Percentiles rank a stretch among this genome's conserved stretches.
phyloP scores from a whole-genome alignment of 2,113 vertebrate genomes.

The Chaetops frenatus region DNA sequence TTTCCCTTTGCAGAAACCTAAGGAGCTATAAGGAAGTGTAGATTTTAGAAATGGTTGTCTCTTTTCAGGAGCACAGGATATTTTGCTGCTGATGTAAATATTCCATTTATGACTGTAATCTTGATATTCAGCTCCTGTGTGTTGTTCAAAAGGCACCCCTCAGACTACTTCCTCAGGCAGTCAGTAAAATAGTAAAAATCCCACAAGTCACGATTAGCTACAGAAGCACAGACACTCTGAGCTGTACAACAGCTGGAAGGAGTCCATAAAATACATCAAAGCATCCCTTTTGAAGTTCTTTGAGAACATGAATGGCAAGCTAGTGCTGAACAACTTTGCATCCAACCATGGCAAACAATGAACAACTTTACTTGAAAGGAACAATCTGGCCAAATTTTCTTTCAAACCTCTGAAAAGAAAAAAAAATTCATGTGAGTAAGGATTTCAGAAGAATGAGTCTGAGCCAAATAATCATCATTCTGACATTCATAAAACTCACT shows the following conservation, averaged over 20 bases:
- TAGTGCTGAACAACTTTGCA: neutral
- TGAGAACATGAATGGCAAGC: constrained; percentile 13
- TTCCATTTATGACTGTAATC: neutral
- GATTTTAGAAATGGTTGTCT: neutral
- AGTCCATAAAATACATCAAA: constrained; percentile 21
- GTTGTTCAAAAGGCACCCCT: neutral
- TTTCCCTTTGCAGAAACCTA: neutral
- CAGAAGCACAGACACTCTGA: neutral
- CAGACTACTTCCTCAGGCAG: neutral
- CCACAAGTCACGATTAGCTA: neutral
- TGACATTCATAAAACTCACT: neutral
- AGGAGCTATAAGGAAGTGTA: neutral
- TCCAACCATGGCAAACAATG: neutral
- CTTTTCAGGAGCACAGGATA: neutral
- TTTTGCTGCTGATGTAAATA: neutral
- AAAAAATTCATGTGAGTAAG: neutral
- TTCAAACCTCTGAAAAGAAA: constrained; percentile 20
- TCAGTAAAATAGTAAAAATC: neutral
- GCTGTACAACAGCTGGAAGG: constrained; percentile 4
- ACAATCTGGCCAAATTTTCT: constrained; percentile 28
- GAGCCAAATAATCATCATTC: constrained; percentile 16
- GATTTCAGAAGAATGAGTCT: neutral
- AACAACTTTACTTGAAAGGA: constrained; percentile 21
- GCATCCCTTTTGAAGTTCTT: constrained; percentile 12
- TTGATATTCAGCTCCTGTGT: neutral